Evolutionary conservation across 2,113 vertebrate species (phyloP), one percentile per base, ranked within the genome.

Genomic region (Nansenia antarctica): DNA sequence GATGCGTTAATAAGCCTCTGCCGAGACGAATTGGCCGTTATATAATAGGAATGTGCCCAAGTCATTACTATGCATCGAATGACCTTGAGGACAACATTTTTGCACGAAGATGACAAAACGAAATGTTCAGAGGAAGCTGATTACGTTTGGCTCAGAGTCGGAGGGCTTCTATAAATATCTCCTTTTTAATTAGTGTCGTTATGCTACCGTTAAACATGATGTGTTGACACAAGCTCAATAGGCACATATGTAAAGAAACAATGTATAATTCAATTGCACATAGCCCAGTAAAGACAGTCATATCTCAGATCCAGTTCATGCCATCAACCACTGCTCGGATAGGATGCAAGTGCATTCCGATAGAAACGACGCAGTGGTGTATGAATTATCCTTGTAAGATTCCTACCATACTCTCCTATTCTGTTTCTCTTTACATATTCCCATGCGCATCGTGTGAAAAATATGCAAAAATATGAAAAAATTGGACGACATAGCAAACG

Each of bases 41-140:
- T 78, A 66, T 81, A 82, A 83, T 73, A 58, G 64, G 72, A 42
- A 29, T 58, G 8, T 58, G 52, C 68, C 66, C 66, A 76, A 74
- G 71, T 74, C 60, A 55, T 47, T 76, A 31, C 47, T 58, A 62
- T 64, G 9, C 69, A 39, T 37, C 64, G 77, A 85, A 91, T 92
- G 92, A 93, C 92, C 92, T 93, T 93, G 92, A 92, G 87, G 77
- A 83, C 42, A 59, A 80, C 70, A 74, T 65, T 74, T 65, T 76
- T 66, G 57, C 74, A 75, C 55, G 69, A 81, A 65, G 66, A 85
- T 73, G 70, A 63, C 69, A 79, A 65, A 77, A 68, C 42, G 20
- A 32, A 49, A 70, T 55, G 76, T 80, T 65, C 31, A 42, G 37
- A 69, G 76, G 59, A 8, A 3, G 57, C 18, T 34, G 58, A 27